Evolutionary conservation across 2,797 vertebrate genomes (phyloP), one percentile per base, ranked within the genome.

Genomic region (Monodelphis domestica): DNA sequence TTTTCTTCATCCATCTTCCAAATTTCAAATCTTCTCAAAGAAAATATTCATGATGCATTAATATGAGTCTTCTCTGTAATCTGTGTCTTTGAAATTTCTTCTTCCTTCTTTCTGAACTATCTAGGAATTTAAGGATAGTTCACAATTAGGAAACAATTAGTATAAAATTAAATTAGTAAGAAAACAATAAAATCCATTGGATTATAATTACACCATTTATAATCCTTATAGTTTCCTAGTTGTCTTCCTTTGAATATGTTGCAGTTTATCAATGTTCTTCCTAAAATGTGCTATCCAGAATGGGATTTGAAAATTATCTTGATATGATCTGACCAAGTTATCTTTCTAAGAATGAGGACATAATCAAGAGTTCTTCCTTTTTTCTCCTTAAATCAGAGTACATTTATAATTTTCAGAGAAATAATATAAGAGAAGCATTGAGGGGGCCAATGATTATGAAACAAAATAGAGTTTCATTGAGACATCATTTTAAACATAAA

Each of bases 331-430:
- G 87, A 53, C 4, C 4, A 88, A 12, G 87, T 4, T 12, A 52
- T 53, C 6, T 88, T 88, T 88, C 51, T 88, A 38, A 78, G n/a
- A 45, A 78, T 45, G 38, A 78, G 45, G 70, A 78, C 28, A 38
- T 11, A 51, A 53, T 26, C 38, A 30, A 52, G 3, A 87, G 0
- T 63, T 11, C 1, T 59, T 51, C 11, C 33, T 55, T 51, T n/a
- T 7, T 12, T 89, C 91, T 93, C 45, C 26, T 38, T 26, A 93
- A 56, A 26, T 88, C 59, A 92, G 38, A 94, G 33, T 53, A 24
- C 53, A 59, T 21, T 29, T 45, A 70, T 54, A 84, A 52, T 21
- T 12, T 38, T 45, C 53, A 28, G 7, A 30, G 63, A 92, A 88
- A 12, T 10, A 52, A 55, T 55, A 54, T 88, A 5, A 45, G 2